Base-by-base conservation (phyloP, 2,113 vertebrate genomes). In the Phycodurus eques region DNA sequence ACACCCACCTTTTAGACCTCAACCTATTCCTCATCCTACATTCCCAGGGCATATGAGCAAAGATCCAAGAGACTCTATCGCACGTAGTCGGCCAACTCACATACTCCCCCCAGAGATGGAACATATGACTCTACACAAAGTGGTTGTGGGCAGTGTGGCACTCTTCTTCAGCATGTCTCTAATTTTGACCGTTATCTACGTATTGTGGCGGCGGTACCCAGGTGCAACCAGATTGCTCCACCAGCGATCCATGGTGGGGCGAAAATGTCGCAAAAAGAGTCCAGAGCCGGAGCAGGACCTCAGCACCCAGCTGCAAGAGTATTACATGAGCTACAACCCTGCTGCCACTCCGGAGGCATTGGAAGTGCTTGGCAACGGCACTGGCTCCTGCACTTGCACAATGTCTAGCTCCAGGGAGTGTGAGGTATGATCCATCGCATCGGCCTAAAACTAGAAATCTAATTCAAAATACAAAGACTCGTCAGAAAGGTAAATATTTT, bases 261-360 rank as follows among this genome's bases (percentile, higher is more conserved):
- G 95, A 88, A 95, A 95, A 75, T 93, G 95, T 53, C 91, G 96
- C 92, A 99, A 96, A 96, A 98, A 98, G 94, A 95, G 94, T 75
- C 93, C 95, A 13, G 96, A 98, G 84, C 96, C 95, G 0, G 97
- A 99, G 81, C 96, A 97, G 92, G 96, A 97, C 92, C 95, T 99
- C 89, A 98, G 94, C 91, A 95, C 96, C 86, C 98, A 98, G 85
- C 95, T 99, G 77, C 97, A 99, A 95, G 98, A 99, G 93, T 99
- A 98, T 93, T 99, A 99, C 85, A 98, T 99, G 96, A 98, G 98
- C 94, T 99, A 98, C 94, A 99, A 98, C 91, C 95, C 97, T 66
- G 96, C 96, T 83, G 96, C 96, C 87, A 95, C 96, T 87, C 95
- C 97, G 74, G 98, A 99, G 88, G 94, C 95, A 89, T 92, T 99